A percentile compares a stretch with the other conserved stretches of the same genome.
phyloP scores from a whole-genome alignment of 2,113 vertebrate species.

The Xenotilapia longispinis region DNA sequence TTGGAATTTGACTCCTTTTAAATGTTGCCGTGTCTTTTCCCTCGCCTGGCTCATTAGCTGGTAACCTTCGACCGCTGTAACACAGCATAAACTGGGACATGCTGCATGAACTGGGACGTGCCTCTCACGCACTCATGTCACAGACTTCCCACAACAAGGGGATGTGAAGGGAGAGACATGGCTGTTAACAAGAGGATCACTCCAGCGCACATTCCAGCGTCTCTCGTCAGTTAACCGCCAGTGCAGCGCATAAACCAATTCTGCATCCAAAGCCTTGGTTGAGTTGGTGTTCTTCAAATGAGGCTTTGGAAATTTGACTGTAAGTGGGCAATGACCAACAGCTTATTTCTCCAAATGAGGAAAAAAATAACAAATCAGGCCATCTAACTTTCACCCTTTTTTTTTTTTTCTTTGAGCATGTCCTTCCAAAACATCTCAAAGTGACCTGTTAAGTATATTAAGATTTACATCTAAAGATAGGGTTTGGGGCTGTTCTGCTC shows the following conservation, averaged over 20 bases:
- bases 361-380: neutral
- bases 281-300: neutral
- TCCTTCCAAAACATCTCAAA: neutral
- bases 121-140: neutral
- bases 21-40: neutral
- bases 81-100: neutral
- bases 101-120: neutral
- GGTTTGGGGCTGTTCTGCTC: neutral
- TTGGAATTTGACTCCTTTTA: neutral
- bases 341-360: neutral
- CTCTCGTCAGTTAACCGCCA: neutral
- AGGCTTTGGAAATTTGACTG: neutral
- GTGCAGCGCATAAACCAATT: neutral
- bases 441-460: neutral
- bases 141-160: neutral
- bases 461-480: conserved; percentile 15
- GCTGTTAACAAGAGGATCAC: neutral
- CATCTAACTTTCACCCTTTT: neutral
- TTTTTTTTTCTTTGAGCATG: neutral
- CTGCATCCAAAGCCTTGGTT: neutral
- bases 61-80: neutral
- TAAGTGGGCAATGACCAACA: neutral
- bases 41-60: neutral
- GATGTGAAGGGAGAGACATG: neutral
- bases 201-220: neutral